Conservation (phyloP, 2,888 invertebrate genomes). For the Tillus elongatus region DNA sequence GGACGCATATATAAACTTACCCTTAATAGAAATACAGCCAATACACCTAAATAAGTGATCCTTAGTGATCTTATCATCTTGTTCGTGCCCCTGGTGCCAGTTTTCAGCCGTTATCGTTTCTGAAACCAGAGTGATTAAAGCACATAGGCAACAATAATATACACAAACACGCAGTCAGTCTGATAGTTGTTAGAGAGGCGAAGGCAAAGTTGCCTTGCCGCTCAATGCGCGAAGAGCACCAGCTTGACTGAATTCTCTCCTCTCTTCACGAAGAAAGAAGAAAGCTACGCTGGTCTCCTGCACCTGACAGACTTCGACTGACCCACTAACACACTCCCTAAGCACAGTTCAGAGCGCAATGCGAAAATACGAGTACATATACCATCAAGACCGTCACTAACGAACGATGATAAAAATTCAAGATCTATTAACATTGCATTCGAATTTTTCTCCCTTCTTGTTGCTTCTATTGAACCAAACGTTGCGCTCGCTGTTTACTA, state of each 20-base stretch:
- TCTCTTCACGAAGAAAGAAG: constrained; percentile 10
- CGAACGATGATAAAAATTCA: too few relatives aligned
- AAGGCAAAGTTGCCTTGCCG: constrained; percentile 11
- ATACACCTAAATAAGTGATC: constrained; percentile 26
- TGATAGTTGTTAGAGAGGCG: constrained; percentile 9
- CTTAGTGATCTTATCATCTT: constrained; percentile 34
- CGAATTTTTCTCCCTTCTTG: too few relatives aligned
- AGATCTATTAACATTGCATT: too few relatives aligned
- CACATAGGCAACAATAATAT: constrained; percentile 18
- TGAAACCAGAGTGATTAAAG: constrained; percentile 37
- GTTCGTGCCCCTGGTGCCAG: constrained; percentile 29
- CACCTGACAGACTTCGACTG: constrained; percentile 37
- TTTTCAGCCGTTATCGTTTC: constrained; percentile 30
- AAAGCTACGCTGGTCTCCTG: constrained; percentile 15
- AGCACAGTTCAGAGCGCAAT: constrained; percentile 37
- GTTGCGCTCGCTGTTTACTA: too few relatives aligned
- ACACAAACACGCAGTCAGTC: constrained; percentile 5
- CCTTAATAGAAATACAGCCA: constrained; percentile 30
- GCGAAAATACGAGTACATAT: too few relatives aligned
- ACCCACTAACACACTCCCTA: constrained; percentile 41
- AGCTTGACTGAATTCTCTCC: constrained; percentile 10
- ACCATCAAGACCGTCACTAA: too few relatives aligned
- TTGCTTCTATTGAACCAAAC: too few relatives aligned
- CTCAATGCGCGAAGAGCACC: constrained; percentile 7
- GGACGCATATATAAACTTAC: constrained; percentile 23